phyloP scores from a whole-genome alignment of 2,113 vertebrate species.

The Nothoprocta perdicaria region DNA sequence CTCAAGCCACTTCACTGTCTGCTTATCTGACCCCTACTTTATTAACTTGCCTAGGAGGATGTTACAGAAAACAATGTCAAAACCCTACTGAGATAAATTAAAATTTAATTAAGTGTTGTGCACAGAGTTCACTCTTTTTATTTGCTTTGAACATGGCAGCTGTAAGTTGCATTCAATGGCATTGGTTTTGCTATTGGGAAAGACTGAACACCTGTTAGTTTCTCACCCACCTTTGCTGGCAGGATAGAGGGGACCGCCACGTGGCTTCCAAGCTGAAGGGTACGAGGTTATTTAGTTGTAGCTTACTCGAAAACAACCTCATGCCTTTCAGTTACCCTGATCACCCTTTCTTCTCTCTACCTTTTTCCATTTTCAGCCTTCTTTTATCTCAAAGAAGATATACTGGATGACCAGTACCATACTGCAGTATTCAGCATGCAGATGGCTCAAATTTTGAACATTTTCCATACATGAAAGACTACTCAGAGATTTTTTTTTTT shows the following conservation, averaged over 20 bases:
- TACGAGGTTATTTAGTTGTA: not conserved
- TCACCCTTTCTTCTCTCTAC: accelerated
- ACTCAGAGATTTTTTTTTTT: not conserved
- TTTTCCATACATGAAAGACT: not conserved
- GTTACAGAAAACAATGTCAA: not conserved
- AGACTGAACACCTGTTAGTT: not conserved
- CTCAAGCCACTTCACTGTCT: not conserved
- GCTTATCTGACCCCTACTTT: not conserved
- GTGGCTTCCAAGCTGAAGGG: not conserved
- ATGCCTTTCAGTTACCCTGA: not conserved
- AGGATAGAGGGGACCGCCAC: not conserved
- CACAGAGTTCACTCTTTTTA: not conserved
- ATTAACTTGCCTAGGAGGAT: not conserved
- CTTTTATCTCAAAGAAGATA: not conserved
- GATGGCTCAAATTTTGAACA: not conserved
- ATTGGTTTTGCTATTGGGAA: not conserved
- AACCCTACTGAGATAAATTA: not conserved
- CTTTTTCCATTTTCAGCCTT: not conserved
- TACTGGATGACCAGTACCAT: not conserved
- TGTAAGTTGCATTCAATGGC: not conserved
- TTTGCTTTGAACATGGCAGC: not conserved
- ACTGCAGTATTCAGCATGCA: not conserved
- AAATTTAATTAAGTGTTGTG: not conserved
- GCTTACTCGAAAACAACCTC: not conserved
- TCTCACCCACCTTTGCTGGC: not conserved